phyloP scores from a whole-genome alignment of 2,113 vertebrate species.

The Urocynchramus pylzowi region DNA sequence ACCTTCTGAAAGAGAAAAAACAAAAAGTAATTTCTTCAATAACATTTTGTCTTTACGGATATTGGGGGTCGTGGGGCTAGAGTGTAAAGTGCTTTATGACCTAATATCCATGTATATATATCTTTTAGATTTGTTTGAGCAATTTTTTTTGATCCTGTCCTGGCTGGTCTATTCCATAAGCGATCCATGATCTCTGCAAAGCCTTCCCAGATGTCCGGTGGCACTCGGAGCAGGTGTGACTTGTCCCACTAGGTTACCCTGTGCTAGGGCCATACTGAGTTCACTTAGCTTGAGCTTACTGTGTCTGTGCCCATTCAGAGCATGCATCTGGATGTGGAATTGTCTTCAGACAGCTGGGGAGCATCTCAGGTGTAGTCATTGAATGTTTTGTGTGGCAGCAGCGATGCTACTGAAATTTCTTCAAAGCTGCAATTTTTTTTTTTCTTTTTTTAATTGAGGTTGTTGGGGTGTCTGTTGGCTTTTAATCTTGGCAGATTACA shows the following conservation, averaged over 20 bases:
- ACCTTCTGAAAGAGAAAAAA: not conserved
- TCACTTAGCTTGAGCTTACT: accelerated
- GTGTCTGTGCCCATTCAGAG: not conserved
- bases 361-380: not conserved
- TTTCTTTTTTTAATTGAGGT: not conserved
- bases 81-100: not conserved
- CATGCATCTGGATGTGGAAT: not conserved
- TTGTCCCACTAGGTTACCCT: not conserved
- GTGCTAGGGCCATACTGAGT: not conserved
- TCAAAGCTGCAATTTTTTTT: not conserved
- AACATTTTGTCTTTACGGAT: not conserved
- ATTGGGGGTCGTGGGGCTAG: accelerated
- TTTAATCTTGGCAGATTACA: not conserved
- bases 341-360: not conserved
- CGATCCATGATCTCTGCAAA: accelerated
- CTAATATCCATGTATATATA: not conserved
- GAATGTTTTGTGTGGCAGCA: not conserved
- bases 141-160: not conserved
- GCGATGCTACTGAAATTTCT: not conserved
- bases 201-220: not conserved
- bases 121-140: not conserved
- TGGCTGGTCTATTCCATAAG: not conserved
- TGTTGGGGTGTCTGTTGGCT: not conserved
- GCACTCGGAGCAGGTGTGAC: not conserved
- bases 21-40: not conserved